A percentile compares a stretch with the other conserved stretches of the same genome.
These are phyloP conservation scores for Electrona antarctica DNA, from an alignment of 2,113 vertebrate genomes.

Conservation along the genomic window DNA sequence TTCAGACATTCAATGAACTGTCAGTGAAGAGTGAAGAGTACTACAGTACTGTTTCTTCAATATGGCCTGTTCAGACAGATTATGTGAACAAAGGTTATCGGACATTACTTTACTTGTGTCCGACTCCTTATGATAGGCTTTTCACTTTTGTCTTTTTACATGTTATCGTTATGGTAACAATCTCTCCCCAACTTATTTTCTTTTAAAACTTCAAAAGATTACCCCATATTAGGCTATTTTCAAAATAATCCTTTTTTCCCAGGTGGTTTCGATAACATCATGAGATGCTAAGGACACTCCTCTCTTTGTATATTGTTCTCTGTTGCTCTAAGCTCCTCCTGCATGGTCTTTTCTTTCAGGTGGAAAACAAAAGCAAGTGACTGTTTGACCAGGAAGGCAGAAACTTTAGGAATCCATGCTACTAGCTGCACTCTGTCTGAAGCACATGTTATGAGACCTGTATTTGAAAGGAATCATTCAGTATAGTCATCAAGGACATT, in stretches of 20 bases:
- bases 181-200: not conserved
- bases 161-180: not conserved
- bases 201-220: slow-evolving; percentile 40
- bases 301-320: slow-evolving; percentile 1
- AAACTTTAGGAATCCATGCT: slow-evolving; percentile 5
- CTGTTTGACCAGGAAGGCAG: slow-evolving; percentile 10
- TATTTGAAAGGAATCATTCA: slow-evolving; percentile 44
- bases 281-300: not conserved
- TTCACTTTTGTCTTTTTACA: not conserved
- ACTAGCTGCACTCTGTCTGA: slow-evolving; percentile 12
- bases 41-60: not conserved
- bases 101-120: not conserved
- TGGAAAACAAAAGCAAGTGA: slow-evolving; percentile 3
- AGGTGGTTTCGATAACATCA: not conserved
- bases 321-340: slow-evolving; percentile 4
- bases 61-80: not conserved
- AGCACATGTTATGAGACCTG: slow-evolving; percentile 45
- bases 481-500: slow-evolving; percentile 46
- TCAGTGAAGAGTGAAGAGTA: no score
- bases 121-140: not conserved
- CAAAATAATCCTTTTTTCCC: not conserved
- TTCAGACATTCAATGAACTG: no score
- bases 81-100: not conserved
- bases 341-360: slow-evolving; percentile 21
- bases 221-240: slow-evolving; percentile 27